A percentile compares a stretch with the other conserved stretches of the same genome.
Conservation (phyloP, 2,113 vertebrate genomes). For the Manacus vitellinus region DNA sequence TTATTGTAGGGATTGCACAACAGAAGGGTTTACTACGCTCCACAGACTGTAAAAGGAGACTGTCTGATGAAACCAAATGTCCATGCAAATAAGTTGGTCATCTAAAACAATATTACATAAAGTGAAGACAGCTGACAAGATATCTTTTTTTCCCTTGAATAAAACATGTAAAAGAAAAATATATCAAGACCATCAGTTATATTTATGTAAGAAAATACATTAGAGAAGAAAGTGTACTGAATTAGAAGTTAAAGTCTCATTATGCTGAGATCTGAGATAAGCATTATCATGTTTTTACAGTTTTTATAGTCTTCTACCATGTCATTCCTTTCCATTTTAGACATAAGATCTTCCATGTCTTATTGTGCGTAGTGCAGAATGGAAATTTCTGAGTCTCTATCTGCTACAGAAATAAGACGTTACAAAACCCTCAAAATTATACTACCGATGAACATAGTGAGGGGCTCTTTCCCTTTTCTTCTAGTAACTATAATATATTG, state of each 20-base stretch:
- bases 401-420: neutral
- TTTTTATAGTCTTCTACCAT: neutral
- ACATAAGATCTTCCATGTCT: neutral
- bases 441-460: neutral
- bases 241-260: neutral
- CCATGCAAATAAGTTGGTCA: rapidly evolving
- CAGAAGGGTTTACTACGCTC: neutral
- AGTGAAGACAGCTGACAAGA: neutral
- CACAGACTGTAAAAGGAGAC: neutral
- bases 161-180: neutral
- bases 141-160: neutral
- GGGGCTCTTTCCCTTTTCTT: neutral
- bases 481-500: neutral
- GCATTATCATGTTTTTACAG: neutral
- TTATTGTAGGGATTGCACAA: neutral
- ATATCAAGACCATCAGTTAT: neutral
- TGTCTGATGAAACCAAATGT: neutral
- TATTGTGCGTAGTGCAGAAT: neutral
- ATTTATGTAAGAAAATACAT: neutral
- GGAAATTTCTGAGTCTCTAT: neutral
- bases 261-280: neutral
- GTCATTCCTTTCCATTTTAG: neutral
- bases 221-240: neutral
- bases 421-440: neutral
- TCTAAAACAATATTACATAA: neutral